Percentiles rank a stretch among this genome's conserved stretches.
Evolutionary conservation across 2,113 vertebrate genomes (phyloP).

Genomic region (Coracopsis vasa): DNA sequence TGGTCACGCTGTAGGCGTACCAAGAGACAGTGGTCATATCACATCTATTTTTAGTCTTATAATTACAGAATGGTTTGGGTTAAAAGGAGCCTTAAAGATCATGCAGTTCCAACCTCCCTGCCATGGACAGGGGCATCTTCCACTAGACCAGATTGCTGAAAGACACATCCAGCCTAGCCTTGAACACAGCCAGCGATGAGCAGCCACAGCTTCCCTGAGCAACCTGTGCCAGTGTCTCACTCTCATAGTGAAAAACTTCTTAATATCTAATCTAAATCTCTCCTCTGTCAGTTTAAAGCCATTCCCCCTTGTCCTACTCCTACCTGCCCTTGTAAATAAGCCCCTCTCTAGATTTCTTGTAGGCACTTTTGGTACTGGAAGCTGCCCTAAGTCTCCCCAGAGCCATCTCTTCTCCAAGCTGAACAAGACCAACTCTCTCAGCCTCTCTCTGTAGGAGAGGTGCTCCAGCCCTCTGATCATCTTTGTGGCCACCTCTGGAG

Average conservation of each 20-base stretch:
- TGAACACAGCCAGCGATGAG: not conserved
- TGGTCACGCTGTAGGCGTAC: accelerated
- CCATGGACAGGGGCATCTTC: not conserved
- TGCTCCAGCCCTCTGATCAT: not conserved
- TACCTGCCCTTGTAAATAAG: not conserved
- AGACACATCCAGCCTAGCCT: not conserved
- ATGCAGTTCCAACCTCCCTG: not conserved
- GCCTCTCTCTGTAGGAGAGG: not conserved
- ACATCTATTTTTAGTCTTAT: accelerated
- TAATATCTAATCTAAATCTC: not conserved
- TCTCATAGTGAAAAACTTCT: not conserved
- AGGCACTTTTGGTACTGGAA: not conserved
- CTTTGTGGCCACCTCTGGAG: not conserved
- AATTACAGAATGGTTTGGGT: not conserved
- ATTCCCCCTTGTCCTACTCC: not conserved
- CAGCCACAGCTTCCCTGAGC: not conserved
- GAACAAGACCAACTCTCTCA: not conserved
- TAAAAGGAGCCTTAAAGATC: not conserved
- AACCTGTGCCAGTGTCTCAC: not conserved
- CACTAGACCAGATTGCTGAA: not conserved
- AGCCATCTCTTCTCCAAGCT: not conserved
- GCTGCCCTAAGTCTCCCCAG: not conserved
- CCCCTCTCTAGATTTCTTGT: not conserved
- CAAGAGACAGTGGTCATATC: accelerated
- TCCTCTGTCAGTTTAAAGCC: not conserved